Percentiles rank a stretch among this genome's conserved stretches.
Evolutionary conservation across 2,797 vertebrate species (phyloP).

Genomic region (Numenius phaeopus): DNA sequence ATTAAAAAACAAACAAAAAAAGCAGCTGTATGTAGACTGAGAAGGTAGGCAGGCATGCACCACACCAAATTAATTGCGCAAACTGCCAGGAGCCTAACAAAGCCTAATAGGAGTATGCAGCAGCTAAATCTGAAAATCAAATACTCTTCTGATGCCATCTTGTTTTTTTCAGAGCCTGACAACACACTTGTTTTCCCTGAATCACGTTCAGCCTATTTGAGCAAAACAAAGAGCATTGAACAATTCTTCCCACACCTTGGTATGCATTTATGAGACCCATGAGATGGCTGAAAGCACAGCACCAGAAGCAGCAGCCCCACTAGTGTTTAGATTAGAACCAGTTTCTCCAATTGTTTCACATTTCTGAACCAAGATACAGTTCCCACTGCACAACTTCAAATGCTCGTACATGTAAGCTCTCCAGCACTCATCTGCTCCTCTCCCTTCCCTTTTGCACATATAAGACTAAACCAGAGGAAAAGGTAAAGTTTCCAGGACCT

Average conservation of each 20-base stretch:
- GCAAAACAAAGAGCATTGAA: slow-evolving; percentile 78
- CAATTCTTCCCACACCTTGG: slow-evolving; percentile 36
- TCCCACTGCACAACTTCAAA: slow-evolving; percentile 14
- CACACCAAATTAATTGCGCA: neutral
- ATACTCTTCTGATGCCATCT: slow-evolving; percentile 66
- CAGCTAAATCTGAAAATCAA: slow-evolving; percentile 56
- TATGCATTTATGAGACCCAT: neutral
- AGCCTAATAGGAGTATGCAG: neutral
- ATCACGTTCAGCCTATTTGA: slow-evolving; percentile 74
- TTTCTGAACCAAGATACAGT: neutral
- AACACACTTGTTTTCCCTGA: slow-evolving; percentile 61
- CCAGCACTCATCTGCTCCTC: neutral
- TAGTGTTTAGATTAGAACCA: neutral
- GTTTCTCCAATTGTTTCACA: slow-evolving; percentile 26
- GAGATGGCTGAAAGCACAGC: slow-evolving; percentile 15
- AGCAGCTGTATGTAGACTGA: neutral
- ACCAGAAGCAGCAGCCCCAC: slow-evolving; percentile 4
- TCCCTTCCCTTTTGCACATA: neutral
- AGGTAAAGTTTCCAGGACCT: neutral
- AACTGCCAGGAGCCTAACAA: neutral
- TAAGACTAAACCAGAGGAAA: neutral
- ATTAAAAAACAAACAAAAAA: neutral
- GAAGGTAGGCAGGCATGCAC: neutral
- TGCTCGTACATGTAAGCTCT: neutral
- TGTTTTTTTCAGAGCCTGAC: slow-evolving; percentile 77